Evolutionary conservation across 2,888 invertebrate genomes (phyloP), one percentile per base, ranked within the genome.

Genomic region (Erebia epiphron): DNA sequence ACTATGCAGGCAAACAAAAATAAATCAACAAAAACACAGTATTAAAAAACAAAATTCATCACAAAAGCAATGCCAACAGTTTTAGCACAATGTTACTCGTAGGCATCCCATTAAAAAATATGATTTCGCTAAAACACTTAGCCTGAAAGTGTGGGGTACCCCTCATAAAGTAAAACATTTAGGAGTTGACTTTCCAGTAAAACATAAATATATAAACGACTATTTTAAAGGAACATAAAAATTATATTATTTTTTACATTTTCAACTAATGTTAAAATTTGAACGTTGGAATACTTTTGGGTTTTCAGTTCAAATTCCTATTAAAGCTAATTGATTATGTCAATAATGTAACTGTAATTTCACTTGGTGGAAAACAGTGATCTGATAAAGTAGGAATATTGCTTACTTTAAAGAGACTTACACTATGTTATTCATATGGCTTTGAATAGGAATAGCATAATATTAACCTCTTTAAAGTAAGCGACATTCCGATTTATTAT

Each of bases 31-130:
- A 52, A 26, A 50, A 52, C 52, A 52, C 43, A 65, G 26, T 70
- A 35, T 35, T 35, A 7, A 35, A 68, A 68, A 70, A 68, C 57
- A 58, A 67, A 68, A 71, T 65, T 69, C 63, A 69, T 69, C 64
- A 63, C 60, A 60, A 35, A 50, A 50, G 46, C 16, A 41, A 21
- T 52, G 64, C 60, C 35, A 63, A 57, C 60, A 67, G 57, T 61
- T 61, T 52, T 14, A 68, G 58, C 41, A 68, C 65, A 70, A 68
- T 67, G 67, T 70, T 67, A 62, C 58, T 62, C 71, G 76, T 70
- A 73, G 75, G 73, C 65, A 61, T 83, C 83, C 85, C 83, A 85
- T 86, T 87, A 86, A 86, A 86, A 87, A 87, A 83, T 84, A 86
- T 84, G 83, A 83, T 85, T 84, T 75, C 74, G 76, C 79, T 80